These are phyloP conservation scores for Mechanitis messenoides DNA, from an alignment of 2,888 invertebrate species.

Conservation along the genomic window DNA sequence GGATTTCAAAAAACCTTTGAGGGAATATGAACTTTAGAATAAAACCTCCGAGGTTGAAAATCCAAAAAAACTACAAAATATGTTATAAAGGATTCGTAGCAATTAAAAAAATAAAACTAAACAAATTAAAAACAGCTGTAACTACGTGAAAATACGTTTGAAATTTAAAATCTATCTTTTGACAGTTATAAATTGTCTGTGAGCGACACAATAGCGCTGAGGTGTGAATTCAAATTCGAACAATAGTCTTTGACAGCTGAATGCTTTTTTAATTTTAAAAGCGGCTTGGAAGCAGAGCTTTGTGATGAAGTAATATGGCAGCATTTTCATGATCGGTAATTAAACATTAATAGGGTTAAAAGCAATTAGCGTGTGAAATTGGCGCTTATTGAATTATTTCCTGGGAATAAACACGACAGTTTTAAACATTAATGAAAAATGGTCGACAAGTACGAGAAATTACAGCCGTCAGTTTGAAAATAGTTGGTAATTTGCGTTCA, in stretches of 20 bases:
- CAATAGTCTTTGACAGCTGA: conserved; percentile 41
- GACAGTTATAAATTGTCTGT: conserved; percentile 28
- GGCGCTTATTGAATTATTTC: conserved; percentile 3
- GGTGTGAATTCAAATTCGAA: conserved; percentile 40
- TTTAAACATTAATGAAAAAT: not conserved
- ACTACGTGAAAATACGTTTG: not conserved
- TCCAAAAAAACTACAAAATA: not conserved
- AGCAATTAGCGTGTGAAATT: conserved; percentile 30
- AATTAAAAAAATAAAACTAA: not conserved
- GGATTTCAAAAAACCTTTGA: not conserved
- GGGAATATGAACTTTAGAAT: not conserved
- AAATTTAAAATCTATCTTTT: conserved; percentile 7
- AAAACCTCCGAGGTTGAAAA: not conserved
- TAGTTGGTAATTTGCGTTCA: too few relatives aligned
- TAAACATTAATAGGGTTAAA: conserved; percentile 26
- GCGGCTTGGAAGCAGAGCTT: conserved; percentile 22
- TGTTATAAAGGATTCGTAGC: conserved; percentile 1
- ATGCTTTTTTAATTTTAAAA: conserved; percentile 33
- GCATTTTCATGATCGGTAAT: conserved; percentile 19
- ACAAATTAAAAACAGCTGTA: conserved; percentile 1
- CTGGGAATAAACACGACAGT: conserved; percentile 2
- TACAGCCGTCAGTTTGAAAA: not conserved
- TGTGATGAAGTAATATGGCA: conserved; percentile 7
- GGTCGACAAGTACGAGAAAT: not conserved
- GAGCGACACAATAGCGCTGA: conserved; percentile 34